Evolutionary conservation across 2,888 invertebrate species (phyloP).

Genomic region (Chalcosyrphus nemorum): DNA sequence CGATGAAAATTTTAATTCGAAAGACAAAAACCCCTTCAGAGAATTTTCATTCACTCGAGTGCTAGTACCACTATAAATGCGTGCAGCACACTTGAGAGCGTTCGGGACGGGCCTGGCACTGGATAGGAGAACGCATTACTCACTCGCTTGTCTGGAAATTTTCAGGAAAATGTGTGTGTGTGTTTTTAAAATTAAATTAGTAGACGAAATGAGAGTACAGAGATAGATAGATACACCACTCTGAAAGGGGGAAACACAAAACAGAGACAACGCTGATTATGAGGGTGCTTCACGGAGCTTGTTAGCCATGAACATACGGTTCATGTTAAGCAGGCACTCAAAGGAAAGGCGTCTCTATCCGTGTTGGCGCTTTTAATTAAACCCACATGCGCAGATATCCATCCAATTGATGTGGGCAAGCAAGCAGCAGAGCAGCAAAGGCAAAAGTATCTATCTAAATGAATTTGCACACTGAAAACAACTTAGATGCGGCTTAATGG

Average conservation of each 20-base stretch:
- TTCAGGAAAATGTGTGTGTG: slow-evolving; percentile 42
- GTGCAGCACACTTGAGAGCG: slow-evolving; percentile 36
- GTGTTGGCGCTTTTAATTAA: slow-evolving; percentile 68
- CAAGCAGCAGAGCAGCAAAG: neutral
- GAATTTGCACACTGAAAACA: slow-evolving; percentile 45
- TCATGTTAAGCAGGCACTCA: slow-evolving; percentile 22
- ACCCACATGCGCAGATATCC: slow-evolving; percentile 58
- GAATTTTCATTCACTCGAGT: slow-evolving; percentile 61
- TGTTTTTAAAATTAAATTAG: slow-evolving; percentile 63
- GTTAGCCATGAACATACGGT: slow-evolving; percentile 54
- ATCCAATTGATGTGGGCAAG: slow-evolving; percentile 13
- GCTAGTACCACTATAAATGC: neutral
- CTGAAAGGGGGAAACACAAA: too few relatives aligned
- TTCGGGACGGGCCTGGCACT: slow-evolving; percentile 3
- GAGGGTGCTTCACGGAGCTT: slow-evolving; percentile 60
- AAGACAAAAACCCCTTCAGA: slow-evolving; percentile 55
- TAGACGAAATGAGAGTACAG: neutral
- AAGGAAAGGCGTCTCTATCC: neutral
- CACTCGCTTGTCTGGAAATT: slow-evolving; percentile 55
- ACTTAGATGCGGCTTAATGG: slow-evolving; percentile 40
- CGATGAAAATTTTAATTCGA: slow-evolving; percentile 55
- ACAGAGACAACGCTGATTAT: slow-evolving; percentile 30
- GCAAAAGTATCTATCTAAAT: slow-evolving; percentile 11
- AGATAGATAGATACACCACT: slow-evolving; percentile 35
- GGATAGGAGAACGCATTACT: slow-evolving; percentile 62